These are phyloP conservation scores for Scartelaos histophorus DNA, from an alignment of 2,113 vertebrate genomes.

Conservation along the genomic window DNA sequence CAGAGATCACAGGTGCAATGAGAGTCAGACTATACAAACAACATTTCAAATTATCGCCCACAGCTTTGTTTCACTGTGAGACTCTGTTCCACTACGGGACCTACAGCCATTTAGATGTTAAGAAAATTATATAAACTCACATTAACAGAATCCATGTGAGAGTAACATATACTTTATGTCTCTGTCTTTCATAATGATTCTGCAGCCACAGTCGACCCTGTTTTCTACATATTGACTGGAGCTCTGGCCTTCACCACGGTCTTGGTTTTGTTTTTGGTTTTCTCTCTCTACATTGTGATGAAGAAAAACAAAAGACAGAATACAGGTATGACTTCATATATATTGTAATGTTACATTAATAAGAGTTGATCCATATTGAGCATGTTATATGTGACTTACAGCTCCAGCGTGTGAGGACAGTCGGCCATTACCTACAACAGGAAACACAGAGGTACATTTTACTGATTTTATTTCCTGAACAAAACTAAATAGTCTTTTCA, in stretches of 20 bases:
- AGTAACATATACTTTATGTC: neutral
- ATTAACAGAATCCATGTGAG: too few species aligned
- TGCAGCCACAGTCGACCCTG: neutral
- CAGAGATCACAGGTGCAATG: too few species aligned
- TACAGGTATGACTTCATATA: too few species aligned
- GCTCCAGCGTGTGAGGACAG: neutral
- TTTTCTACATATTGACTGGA: neutral
- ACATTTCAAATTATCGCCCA: too few species aligned
- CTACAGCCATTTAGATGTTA: too few species aligned
- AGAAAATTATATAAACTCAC: too few species aligned
- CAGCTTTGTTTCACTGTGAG: too few species aligned
- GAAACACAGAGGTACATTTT: slow-evolving; percentile 2
- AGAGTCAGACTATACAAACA: too few species aligned
- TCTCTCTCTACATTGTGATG: slow-evolving; percentile 3
- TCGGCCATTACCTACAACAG: neutral
- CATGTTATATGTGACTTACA: neutral
- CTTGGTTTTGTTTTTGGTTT: neutral
- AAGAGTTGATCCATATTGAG: neutral
- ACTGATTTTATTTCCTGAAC: neutral
- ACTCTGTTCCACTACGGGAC: too few species aligned
- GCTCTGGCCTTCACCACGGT: neutral
- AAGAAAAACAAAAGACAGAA: neutral
- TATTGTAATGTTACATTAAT: too few species aligned
- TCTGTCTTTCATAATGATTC: neutral
- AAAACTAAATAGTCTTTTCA: too few species aligned